phyloP scores from a whole-genome alignment of 2,888 invertebrate species.

The Thera obeliscata region DNA sequence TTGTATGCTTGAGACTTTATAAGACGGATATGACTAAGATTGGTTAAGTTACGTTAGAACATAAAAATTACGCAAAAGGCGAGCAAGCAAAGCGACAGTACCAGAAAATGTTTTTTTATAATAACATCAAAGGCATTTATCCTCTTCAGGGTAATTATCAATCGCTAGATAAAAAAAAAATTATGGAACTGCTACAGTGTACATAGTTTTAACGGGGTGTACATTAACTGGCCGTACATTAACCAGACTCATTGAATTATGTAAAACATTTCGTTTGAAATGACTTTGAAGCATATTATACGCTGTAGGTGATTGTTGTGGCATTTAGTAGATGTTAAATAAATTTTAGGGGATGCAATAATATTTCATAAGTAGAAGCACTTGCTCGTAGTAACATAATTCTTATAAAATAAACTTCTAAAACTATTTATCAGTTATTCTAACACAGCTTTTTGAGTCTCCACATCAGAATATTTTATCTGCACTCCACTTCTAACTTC shows the following conservation, averaged over 20 bases:
- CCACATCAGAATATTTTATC: background rate
- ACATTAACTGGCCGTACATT: too few species aligned
- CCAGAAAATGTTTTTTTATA: too few species aligned
- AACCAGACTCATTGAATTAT: constrained; percentile 7
- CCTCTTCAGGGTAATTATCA: too few species aligned
- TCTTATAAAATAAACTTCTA: background rate
- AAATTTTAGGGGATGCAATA: constrained; percentile 77
- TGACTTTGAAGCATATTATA: constrained; percentile 14
- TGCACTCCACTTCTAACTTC: background rate
- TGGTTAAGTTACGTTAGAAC: too few species aligned
- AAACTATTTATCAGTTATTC: constrained; percentile 2
- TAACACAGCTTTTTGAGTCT: constrained; percentile 1
- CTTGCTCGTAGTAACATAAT: constrained; percentile 58
- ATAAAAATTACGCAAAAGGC: too few species aligned
- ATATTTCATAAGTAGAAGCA: constrained; percentile 81
- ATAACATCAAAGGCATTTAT: too few species aligned
- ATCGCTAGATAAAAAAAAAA: too few species aligned
- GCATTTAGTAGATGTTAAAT: constrained; percentile 66
- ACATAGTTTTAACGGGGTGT: too few species aligned
- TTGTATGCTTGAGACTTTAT: too few species aligned
- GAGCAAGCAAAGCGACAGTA: too few species aligned
- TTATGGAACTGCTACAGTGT: too few species aligned
- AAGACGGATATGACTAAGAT: too few species aligned
- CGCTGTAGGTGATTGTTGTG: constrained; percentile 54
- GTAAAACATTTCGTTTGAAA: constrained; percentile 7